Evolutionary conservation across 2,113 vertebrate species (phyloP).

Genomic region (Brachypteracias leptosomus): DNA sequence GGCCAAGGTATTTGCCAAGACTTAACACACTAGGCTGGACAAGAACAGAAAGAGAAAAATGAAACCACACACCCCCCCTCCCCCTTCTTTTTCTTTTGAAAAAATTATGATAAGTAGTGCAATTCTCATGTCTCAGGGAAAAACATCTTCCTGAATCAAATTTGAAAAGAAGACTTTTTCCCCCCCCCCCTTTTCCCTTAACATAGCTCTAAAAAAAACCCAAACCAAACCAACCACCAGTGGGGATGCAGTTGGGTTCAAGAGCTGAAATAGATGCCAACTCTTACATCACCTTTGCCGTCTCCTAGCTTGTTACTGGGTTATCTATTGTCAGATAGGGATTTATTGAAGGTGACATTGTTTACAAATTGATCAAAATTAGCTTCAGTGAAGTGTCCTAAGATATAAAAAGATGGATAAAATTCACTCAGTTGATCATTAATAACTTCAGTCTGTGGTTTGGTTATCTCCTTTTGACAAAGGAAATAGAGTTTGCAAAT

Average conservation of each 20-base stretch:
- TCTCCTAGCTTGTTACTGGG: conserved; percentile 36
- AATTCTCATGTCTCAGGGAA: conserved; percentile 11
- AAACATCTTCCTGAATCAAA: neutral
- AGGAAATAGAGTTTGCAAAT: conserved; percentile 54
- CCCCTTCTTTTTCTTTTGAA: conserved; percentile 7
- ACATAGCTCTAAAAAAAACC: neutral
- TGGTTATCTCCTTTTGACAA: conserved; percentile 56
- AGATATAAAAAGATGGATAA: conserved; percentile 57
- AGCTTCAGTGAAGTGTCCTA: conserved; percentile 23
- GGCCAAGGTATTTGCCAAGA: neutral
- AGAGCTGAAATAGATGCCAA: neutral
- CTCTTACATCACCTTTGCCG: conserved; percentile 12
- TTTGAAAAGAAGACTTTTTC: neutral
- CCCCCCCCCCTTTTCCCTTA: no score
- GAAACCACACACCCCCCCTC: neutral
- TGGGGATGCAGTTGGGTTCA: neutral
- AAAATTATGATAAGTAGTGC: conserved; percentile 47
- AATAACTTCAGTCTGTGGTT: conserved; percentile 51
- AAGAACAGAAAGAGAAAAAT: neutral
- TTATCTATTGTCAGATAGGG: conserved; percentile 26
- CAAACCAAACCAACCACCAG: neutral
- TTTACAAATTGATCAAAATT: conserved; percentile 65
- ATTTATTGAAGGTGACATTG: conserved; percentile 64
- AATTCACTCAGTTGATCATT: conserved; percentile 57
- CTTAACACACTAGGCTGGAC: neutral